These are phyloP conservation scores for Thamnophis elegans DNA, from an alignment of 2,797 vertebrate genomes.

Conservation along the genomic window DNA sequence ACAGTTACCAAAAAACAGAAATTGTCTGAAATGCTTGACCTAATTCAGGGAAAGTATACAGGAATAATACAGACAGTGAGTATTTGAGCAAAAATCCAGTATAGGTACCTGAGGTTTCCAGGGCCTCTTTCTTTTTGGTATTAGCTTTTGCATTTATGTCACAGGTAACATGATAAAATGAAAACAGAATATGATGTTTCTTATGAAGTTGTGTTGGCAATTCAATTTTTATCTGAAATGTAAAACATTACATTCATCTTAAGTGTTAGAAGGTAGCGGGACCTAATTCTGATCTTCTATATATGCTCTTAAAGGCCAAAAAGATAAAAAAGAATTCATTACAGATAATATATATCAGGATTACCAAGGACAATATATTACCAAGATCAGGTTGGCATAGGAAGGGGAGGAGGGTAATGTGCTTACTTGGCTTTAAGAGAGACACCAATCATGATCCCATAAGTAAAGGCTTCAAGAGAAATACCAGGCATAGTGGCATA, in stretches of 20 bases:
- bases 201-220: constrained; percentile 95
- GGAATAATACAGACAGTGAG: constrained; percentile 12
- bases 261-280: constrained; percentile 47
- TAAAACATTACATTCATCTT: constrained; percentile 65
- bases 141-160: constrained; percentile 98
- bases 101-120: constrained; percentile 90
- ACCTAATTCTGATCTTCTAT: background rate
- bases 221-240: constrained; percentile 93
- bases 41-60: background rate
- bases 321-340: background rate
- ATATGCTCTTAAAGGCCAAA: background rate
- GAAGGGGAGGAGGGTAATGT: background rate
- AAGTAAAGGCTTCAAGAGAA: background rate
- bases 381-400: background rate
- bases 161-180: constrained; percentile 97
- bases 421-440: background rate
- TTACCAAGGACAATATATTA: background rate
- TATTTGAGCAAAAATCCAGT: constrained; percentile 50
- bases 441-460: background rate
- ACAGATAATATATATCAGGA: background rate
- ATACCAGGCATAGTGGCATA: background rate
- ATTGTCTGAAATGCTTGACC: background rate
- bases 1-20: background rate
- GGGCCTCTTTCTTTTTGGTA: constrained; percentile 93
- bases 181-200: constrained; percentile 97